Evolutionary conservation across 2,888 invertebrate species (phyloP), one percentile per base, ranked within the genome.

Genomic region (Cosmorhoe ocellata): DNA sequence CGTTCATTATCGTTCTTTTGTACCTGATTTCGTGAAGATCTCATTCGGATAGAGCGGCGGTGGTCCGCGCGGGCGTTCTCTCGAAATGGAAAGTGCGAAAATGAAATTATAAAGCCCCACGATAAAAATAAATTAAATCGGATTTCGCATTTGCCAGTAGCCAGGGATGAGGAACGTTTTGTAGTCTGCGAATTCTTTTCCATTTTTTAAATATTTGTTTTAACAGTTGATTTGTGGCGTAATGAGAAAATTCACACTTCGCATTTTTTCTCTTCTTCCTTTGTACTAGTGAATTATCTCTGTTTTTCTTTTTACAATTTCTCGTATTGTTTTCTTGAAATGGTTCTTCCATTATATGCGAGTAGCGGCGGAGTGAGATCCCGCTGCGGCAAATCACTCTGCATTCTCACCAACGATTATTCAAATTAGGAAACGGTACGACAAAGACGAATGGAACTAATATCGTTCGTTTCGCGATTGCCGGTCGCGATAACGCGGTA

Each of bases 91-190:
- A 90, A 90, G 90, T 90, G 90, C 86, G 90, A 90, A 90, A 90
- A 90, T 90, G 87, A 90, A 90, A 90, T 90, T 90, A 90, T 89
- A 89, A 90, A 89, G 86, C 83, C 83, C 82, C 74, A 79, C 88
- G 90, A 90, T 90, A 90, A 90, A 90, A 90, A 90, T 90, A 90
- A 90, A 90, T 90, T 90, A 90, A 90, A 90, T 90, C 87, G 86
- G 90, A 90, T 88, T 87, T 86, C 84, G 83, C 83, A 79, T 87
- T 85, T 77, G 76, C 84, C 81, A 83, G 88, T 86, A 87, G 85
- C 84, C 81, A 80, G 84, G 77, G 81, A 81, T 81, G 86, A 86
- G 76, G 76, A 81, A 76, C 79, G 78, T 85, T 88, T 85, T 81
- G 82, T 83, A 84, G 84, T 79, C 85, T 79, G 80, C 76, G 74